A percentile compares a stretch with the other conserved stretches of the same genome.
phyloP scores from a whole-genome alignment of 2,888 invertebrate species.

The Pandemis cinnamomeana region DNA sequence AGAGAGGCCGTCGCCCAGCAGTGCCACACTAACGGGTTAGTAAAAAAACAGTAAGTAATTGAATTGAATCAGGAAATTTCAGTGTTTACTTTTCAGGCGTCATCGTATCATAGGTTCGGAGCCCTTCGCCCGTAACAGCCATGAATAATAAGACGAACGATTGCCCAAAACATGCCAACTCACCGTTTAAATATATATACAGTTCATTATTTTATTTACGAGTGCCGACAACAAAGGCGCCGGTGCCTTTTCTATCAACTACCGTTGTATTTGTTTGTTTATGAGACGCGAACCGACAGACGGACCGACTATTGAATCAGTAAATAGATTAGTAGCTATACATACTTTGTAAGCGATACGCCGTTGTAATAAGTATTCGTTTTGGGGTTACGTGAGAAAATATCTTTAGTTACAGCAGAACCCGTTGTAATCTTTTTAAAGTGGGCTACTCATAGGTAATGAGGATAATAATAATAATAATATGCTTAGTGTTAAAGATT shows the following conservation, averaged over 20 bases:
- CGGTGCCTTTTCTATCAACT: constrained; percentile 54
- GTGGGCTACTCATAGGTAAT: too few relatives aligned
- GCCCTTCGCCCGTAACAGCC: neutral
- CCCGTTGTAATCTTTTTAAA: too few relatives aligned
- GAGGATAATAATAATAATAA: too few relatives aligned
- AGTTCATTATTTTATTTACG: constrained; percentile 41
- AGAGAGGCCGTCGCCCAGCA: too few relatives aligned
- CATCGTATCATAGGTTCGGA: constrained; percentile 2
- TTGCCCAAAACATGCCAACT: constrained; percentile 53
- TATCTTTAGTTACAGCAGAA: neutral
- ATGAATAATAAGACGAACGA: constrained; percentile 31
- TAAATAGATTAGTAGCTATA: constrained; percentile 74
- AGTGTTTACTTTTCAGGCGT: neutral
- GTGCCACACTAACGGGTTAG: too few relatives aligned
- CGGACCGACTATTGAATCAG: constrained; percentile 69
- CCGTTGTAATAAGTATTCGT: constrained; percentile 54
- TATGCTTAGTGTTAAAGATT: too few relatives aligned
- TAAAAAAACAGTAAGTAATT: neutral
- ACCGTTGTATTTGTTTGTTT: constrained; percentile 72
- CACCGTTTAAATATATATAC: constrained; percentile 60
- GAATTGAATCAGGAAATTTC: neutral
- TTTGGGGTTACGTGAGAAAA: constrained; percentile 50
- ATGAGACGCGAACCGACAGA: constrained; percentile 53
- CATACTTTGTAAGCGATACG: constrained; percentile 76
- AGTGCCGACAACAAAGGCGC: constrained; percentile 40